Evolutionary conservation across 1,140 invertebrate genomes (phyloP), one percentile per base, ranked within the genome.

Genomic region (Bombus impatiens): DNA sequence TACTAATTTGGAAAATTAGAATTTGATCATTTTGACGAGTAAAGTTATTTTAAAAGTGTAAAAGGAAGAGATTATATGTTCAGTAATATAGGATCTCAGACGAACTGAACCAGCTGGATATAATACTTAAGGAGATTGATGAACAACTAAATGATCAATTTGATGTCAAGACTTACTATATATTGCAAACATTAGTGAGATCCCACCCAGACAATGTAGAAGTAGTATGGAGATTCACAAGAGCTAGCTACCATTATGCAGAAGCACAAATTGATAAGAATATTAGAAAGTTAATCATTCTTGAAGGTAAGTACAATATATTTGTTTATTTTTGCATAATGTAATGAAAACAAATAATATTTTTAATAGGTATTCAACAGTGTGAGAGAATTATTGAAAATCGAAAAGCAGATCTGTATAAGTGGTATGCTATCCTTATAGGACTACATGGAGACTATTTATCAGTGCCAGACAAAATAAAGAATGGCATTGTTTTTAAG

Each of bases 371-470:
- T 89, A 95, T 96, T 78, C 94, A 96, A 62, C 95, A 96, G 88
- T 97, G 97, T 82, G 94, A 96, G 88, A 93, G 93, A 91, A 95
- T 97, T 82, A 90, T 98, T 18, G 91, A 96, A 86, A 92, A 95
- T 8, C 90, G 95, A 32, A 95, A 96, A 92, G 93, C 96, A 2
- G 96, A 97, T 91, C 95, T 96, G 47, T 97, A 98, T 92, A 98
- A 98, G 94, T 98, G 97, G 97, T 97, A 96, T 94, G 97, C 97
- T 15, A 97, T 98, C 75, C 95, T 97, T 3, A 90, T 97, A 77
- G 98, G 98, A 62, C 95, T 95, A 86, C 94, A 96, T 88, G 96
- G 96, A 67, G 96, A 97, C 67, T 96, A 95, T 93, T 93, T 96
- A 44, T 93, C 96, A 25, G 95, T 95, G 6, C 96, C 97, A 92